Base-by-base conservation (phyloP, 2,797 vertebrate genomes). In the Hirundo rustica region DNA sequence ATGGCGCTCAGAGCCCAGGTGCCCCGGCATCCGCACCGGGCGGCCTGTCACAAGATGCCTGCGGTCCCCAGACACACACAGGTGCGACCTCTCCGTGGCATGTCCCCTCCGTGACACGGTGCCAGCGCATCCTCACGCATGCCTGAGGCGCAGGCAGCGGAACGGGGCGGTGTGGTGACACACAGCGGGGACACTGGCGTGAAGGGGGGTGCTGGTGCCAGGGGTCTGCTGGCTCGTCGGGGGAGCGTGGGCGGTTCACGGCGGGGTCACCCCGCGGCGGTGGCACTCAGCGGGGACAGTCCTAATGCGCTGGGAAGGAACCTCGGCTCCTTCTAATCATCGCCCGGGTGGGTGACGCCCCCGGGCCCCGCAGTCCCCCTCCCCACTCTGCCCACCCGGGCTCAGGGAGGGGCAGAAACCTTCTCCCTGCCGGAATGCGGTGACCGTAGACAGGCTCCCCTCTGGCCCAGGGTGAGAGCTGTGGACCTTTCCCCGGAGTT, bases 211-310 rank as follows among this genome's bases (percentile, higher is more conserved):
- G 71, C 75, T 11, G 64, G 13, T 12, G 19, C 8, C 25, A 42
- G 50, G 26, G 72, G 54, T 36, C 58, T 45, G 68, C 45, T 30
- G 44, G 58, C 60, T 67, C 2, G 0, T 27, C 3, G 54, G 32
- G 57, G 50, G 16, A 7, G 13, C 8, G 7, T 3, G 27, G 48
- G 36, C 3, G 13, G 96, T 93, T 96, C 93, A 95, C 1, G 9
- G 86, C 29, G 2, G n/a, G 96, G 92, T 96, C 95, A 93, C 84
- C 90, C 77, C 2, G 44, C 57, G 23, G 84, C 40, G 6, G 67
- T 78, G 85, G 62, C 71, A 51, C 88, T 88, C 81, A 87, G 72
- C 42, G 1, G 65, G 74, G 60, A 79, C 85, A 47, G 75, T 17
- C 66, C 47, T 94, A 93, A 95, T 91, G 75, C 32, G 34, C 44